These are phyloP conservation scores for Limnephilus auricula DNA, from an alignment of 2,888 invertebrate species.

Conservation along the genomic window DNA sequence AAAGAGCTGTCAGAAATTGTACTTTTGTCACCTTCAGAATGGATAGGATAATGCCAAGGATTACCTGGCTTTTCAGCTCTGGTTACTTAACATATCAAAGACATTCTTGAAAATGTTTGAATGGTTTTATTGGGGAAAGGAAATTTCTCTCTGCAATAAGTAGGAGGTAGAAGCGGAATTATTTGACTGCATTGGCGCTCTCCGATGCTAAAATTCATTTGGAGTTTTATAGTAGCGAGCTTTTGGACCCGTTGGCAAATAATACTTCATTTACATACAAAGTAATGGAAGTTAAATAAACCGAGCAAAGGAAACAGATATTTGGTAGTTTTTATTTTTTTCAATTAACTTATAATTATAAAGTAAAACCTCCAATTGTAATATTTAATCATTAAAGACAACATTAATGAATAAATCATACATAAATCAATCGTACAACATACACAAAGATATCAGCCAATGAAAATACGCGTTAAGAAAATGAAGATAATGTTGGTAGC, in stretches of 20 bases:
- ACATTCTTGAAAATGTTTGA: slow-evolving; percentile 2
- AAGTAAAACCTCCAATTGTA: too few relatives aligned
- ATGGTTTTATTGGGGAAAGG: not conserved
- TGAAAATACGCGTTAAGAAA: too few relatives aligned
- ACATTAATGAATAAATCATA: too few relatives aligned
- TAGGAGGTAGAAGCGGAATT: not conserved
- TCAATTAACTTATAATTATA: too few relatives aligned
- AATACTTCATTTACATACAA: not conserved
- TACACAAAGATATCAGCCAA: too few relatives aligned
- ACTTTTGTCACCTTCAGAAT: not conserved
- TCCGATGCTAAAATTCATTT: not conserved
- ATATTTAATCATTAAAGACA: too few relatives aligned
- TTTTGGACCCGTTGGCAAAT: not conserved
- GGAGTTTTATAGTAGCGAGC: not conserved
- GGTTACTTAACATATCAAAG: not conserved
- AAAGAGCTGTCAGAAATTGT: not conserved
- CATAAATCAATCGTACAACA: too few relatives aligned
- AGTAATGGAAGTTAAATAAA: not conserved
- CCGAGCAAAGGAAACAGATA: not conserved
- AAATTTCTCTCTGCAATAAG: not conserved
- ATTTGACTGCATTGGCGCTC: not conserved
- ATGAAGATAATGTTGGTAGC: too few relatives aligned
- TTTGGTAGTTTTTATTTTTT: not conserved
- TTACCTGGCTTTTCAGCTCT: not conserved
- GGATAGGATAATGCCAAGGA: not conserved